These are phyloP conservation scores for Hoplias malabaricus DNA, from an alignment of 2,113 vertebrate genomes.

Conservation along the genomic window DNA sequence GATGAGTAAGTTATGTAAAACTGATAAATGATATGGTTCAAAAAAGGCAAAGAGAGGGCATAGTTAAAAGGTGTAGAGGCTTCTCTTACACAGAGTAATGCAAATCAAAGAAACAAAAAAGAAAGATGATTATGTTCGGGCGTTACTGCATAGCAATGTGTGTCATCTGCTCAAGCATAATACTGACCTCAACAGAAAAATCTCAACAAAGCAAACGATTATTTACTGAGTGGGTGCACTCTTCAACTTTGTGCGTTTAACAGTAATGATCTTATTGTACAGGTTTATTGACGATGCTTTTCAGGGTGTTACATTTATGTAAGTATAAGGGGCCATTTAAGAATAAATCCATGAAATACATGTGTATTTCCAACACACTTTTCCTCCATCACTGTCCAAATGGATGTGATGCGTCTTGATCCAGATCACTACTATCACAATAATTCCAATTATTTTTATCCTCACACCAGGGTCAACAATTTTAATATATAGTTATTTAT, in stretches of 20 bases:
- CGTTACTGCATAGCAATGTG: conserved; percentile 11
- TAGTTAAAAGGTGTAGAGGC: neutral
- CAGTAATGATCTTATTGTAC: conserved; percentile 26
- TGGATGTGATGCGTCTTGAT: neutral
- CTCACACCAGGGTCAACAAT: neutral
- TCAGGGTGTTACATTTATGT: neutral
- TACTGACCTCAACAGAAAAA: conserved; percentile 10
- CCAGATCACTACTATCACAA: neutral
- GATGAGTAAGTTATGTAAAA: neutral
- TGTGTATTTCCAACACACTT: conserved; percentile 9
- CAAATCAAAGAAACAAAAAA: neutral
- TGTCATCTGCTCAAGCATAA: neutral
- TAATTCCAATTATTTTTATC: neutral
- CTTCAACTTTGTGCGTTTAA: conserved; percentile 5
- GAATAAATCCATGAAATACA: conserved; percentile 2
- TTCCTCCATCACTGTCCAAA: neutral
- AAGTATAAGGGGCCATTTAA: conserved; percentile 13
- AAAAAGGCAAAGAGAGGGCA: neutral
- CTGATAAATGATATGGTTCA: too few species aligned
- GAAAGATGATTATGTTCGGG: neutral
- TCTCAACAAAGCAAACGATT: neutral
- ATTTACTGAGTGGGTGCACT: neutral
- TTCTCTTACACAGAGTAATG: neutral
- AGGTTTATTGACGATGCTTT: neutral
- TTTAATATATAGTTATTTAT: conserved; percentile 16